Percentiles rank a stretch among this genome's conserved stretches.
These are phyloP conservation scores for Gisinianus flammeolus DNA, from an alignment of 2,888 invertebrate genomes.

Conservation along the genomic window DNA sequence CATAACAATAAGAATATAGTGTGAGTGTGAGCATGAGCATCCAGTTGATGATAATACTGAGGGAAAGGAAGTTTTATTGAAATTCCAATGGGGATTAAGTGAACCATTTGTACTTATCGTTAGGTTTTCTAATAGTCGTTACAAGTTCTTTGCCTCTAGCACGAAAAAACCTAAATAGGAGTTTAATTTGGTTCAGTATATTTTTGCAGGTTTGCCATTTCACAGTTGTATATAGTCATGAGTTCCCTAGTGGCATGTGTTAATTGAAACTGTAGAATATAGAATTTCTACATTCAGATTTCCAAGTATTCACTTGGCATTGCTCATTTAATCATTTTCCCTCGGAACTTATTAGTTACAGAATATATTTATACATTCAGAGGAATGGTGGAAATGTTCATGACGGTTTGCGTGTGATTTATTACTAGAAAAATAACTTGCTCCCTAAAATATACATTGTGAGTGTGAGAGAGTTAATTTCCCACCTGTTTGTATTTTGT, in stretches of 20 bases:
- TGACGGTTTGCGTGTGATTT: too few relatives aligned
- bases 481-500: too few relatives aligned
- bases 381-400: too few relatives aligned
- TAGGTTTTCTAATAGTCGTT: neutral
- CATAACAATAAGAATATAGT: slow-evolving; percentile 21
- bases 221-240: neutral
- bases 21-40: slow-evolving; percentile 11
- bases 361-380: too few relatives aligned
- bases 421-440: too few relatives aligned
- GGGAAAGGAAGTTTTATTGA: slow-evolving; percentile 20
- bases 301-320: too few relatives aligned
- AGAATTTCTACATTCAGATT: neutral
- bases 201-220: too few relatives aligned
- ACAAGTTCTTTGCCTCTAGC: neutral
- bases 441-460: too few relatives aligned
- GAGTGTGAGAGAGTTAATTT: too few relatives aligned
- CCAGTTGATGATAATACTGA: neutral
- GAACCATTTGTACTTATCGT: neutral
- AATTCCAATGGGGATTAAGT: slow-evolving; percentile 22
- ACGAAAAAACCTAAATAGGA: neutral
- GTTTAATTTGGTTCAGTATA: neutral
- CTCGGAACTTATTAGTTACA: too few relatives aligned
- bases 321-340: too few relatives aligned
- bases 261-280: neutral
- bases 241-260: neutral